Percentiles rank a stretch among this genome's conserved stretches.
phyloP scores from a whole-genome alignment of 2,797 vertebrate species.

The Hoplostethus atlanticus region DNA sequence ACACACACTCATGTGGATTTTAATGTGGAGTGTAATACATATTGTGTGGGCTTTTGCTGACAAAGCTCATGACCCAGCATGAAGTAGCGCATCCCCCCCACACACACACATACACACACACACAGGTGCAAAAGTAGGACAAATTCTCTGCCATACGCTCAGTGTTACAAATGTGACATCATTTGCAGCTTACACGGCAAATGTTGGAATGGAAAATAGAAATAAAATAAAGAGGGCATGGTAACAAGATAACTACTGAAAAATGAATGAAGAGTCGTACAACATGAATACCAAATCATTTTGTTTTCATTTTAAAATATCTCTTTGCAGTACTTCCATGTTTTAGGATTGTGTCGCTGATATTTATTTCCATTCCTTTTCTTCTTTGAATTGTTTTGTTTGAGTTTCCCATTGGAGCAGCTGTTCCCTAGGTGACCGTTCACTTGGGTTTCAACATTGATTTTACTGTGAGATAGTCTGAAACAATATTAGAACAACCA shows the following conservation, averaged over 20 bases:
- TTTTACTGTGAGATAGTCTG: too few relatives aligned
- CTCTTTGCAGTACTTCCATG: too few relatives aligned
- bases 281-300: constrained; percentile 2
- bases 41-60: constrained; percentile 59
- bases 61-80: constrained; percentile 46
- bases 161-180: constrained; percentile 57
- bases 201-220: constrained; percentile 48
- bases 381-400: too few relatives aligned
- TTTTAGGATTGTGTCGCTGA: too few relatives aligned
- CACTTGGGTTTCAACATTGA: too few relatives aligned
- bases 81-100: constrained; percentile 7
- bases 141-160: constrained; percentile 33
- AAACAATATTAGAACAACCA: too few relatives aligned
- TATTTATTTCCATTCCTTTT: too few relatives aligned
- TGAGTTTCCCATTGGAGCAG: too few relatives aligned
- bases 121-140: constrained; percentile 70
- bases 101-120: constrained; percentile 17
- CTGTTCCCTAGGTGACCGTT: too few relatives aligned
- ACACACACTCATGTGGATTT: constrained; percentile 29
- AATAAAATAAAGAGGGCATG: constrained; percentile 33
- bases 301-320: too few relatives aligned
- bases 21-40: constrained; percentile 8
- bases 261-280: constrained; percentile 11
- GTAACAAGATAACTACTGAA: constrained; percentile 13
- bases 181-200: constrained; percentile 46